These are phyloP conservation scores for Chloroceryle aenea DNA, from an alignment of 2,113 vertebrate genomes.

Conservation along the genomic window DNA sequence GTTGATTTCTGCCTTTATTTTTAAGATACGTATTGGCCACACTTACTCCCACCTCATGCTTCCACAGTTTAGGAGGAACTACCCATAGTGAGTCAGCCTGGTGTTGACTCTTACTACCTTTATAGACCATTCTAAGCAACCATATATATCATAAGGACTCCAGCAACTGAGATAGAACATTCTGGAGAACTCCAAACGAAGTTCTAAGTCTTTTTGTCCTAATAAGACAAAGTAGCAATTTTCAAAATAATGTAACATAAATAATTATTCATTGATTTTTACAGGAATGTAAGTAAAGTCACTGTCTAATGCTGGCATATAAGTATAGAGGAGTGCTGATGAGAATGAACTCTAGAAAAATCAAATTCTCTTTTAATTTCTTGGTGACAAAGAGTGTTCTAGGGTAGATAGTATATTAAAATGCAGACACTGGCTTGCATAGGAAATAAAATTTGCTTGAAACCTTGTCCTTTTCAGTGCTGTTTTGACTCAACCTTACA, in stretches of 20 bases:
- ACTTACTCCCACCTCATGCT: background rate
- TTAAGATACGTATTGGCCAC: background rate
- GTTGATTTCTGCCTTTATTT: background rate
- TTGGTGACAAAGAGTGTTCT: background rate
- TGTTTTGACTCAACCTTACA: background rate
- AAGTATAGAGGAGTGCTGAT: background rate
- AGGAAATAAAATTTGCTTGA: background rate
- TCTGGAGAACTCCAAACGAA: background rate
- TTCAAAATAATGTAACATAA: background rate
- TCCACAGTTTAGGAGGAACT: background rate
- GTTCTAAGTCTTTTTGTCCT: background rate
- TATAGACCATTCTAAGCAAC: rapidly evolving
- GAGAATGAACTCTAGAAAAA: background rate
- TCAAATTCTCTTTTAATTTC: background rate
- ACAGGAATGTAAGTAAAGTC: background rate
- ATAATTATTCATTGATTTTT: background rate
- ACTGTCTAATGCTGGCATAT: background rate
- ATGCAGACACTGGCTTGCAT: background rate
- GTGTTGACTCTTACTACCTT: background rate
- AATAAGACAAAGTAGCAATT: background rate
- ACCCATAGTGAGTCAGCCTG: background rate
- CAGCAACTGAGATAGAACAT: too few species aligned
- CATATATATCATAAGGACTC: too few species aligned
- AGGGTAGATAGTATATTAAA: background rate
- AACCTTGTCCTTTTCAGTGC: background rate